Evolutionary conservation across 2,797 vertebrate genomes (phyloP).

Genomic region (Gymnopithys bicolor): DNA sequence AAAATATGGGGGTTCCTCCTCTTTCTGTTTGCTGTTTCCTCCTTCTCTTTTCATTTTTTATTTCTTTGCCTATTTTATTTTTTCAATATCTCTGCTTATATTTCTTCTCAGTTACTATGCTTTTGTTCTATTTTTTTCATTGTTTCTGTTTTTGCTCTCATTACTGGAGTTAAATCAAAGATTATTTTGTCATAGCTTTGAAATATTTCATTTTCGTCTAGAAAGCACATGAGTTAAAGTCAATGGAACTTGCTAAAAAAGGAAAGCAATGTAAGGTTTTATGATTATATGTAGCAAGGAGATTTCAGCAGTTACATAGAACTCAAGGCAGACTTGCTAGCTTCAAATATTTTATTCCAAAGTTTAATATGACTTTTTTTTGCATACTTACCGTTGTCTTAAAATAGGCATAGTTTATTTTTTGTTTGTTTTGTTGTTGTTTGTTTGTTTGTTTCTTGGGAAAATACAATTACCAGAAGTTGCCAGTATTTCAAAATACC

Average conservation of each 20-base stretch:
- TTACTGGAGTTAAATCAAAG: neutral
- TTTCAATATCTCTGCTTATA: neutral
- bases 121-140: neutral
- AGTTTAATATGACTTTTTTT: conserved; percentile 6
- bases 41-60: neutral
- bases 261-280: neutral
- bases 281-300: neutral
- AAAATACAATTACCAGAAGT: neutral
- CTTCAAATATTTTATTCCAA: neutral
- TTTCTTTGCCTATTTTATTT: neutral
- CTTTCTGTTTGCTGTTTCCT: neutral
- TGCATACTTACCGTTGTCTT: neutral
- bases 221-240: neutral
- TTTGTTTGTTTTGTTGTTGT: neutral
- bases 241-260: neutral
- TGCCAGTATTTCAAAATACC: conserved; percentile 18
- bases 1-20: neutral
- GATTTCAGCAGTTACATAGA: neutral
- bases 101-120: neutral
- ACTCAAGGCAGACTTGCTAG: neutral
- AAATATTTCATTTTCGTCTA: neutral
- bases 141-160: neutral
- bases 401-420: neutral
- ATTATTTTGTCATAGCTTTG: neutral
- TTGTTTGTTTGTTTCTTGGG: neutral